Base-by-base conservation (phyloP, 2,888 invertebrate species). In the Plebejus anna region DNA sequence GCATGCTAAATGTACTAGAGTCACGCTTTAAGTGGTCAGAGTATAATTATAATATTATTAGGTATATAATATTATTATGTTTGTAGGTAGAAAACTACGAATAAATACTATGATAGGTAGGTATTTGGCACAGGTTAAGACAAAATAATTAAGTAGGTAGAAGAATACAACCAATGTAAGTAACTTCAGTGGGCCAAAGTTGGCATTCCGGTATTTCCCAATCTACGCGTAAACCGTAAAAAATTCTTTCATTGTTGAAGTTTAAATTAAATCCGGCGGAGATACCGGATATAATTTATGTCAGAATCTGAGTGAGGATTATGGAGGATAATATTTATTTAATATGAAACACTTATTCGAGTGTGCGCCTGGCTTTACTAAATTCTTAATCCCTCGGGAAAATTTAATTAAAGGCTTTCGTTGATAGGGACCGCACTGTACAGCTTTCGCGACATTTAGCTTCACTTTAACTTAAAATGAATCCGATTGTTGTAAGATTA, bases 361-460 rank as follows among this genome's bases (percentile, higher is more conserved):
- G 61, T 72, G 13, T 70, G 76, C 75, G 66, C 75, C 77, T 78
- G 78, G 61, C 66, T 66, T 36, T 32, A 66, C 16, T 36, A 66
- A 13, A 66, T 66, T 32, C 66, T 66, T 66, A 66, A 66, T 66
- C 66, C 66, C 36, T 16, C 6, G 13, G 66, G 66, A 66, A 36
- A 66, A 36, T 66, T 66, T 66, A 66, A 66, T 66, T 66, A 66
- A 66, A 66, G 66, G 13, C 66, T 66, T 66, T 66, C 32, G 66
- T 66, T 66, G 66, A 66, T 66, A 61, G 9, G 0, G 16, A 66
- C 32, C 66, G 55, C 55, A 55, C 16, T 55, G 13, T 28, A 36
- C 32, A 16, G 36, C 66, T 66, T 66, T 66, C 66, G 66, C 32
- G 66, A 66, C 66, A 66, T 66, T 66, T 66, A 32, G 32, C 16